Evolutionary conservation across 2,113 vertebrate species (phyloP), one percentile per base, ranked within the genome.

Genomic region (Gallinago media): DNA sequence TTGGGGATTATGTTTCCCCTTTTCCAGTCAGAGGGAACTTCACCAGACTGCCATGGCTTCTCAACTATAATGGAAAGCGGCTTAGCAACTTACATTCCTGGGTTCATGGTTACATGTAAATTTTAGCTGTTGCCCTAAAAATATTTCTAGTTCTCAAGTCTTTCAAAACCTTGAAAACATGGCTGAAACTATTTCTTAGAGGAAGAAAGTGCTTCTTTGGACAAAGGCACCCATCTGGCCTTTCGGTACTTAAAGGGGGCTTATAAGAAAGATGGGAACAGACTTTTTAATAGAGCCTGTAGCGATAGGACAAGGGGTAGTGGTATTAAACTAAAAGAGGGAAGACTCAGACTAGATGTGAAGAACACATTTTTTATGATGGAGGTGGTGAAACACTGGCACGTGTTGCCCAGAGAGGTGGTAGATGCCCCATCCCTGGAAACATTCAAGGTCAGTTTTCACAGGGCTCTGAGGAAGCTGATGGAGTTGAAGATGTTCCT

Each of bases 231-330:
- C 8, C 18, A 55, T 18, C 27, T 7, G 3, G 4, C 9, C 32
- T 68, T 72, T 59, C 49, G 3, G 0, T 40, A 55, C 11, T 56
- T 63, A 63, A 68, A n/a, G 6, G 11, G 6, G 8, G 1, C 10
- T 70, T 70, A 11, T 14, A 56, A 59, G 47, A 67, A 58, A 31
- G 21, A 31, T 46, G 15, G 18, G 7, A 4, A 52, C 17, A 44
- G 49, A 47, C 4, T 52, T 52, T 58, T 78, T 65, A 47, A 5
- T 6, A 59, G 9, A 12, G 4, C 5, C 11, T 62, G 7, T 65
- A 42, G 21, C 0, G 11, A 23, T 7, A 81, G 50, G 18, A 27
- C 15, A 15, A 59, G 5, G 5, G 1, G 1, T 50, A 68, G 59
- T 36, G 11, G 15, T 59, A 85, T 78, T 46, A 52, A 93, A 46